Evolutionary conservation across 2,797 vertebrate genomes (phyloP).

Genomic region (Babyrousa celebensis): DNA sequence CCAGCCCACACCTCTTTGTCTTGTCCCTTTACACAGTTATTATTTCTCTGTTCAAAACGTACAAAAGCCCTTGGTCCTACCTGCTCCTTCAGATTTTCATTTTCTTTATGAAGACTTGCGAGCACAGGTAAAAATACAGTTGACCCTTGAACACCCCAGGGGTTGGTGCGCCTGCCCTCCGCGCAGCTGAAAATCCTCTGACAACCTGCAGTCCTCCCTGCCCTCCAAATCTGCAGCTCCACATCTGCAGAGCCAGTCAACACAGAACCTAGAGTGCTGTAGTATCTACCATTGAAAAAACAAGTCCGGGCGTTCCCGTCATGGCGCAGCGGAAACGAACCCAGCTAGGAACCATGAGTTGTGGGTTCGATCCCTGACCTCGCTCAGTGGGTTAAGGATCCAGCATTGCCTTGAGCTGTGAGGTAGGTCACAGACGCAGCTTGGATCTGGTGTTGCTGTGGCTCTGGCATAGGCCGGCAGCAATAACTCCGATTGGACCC

Average conservation of each 20-base stretch:
- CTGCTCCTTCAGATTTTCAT: background rate
- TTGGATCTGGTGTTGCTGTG: no score
- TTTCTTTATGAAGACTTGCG: background rate
- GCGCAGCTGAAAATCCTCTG: background rate
- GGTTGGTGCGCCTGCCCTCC: accelerated
- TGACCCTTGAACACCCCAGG: background rate
- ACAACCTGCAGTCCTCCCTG: background rate
- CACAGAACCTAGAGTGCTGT: background rate
- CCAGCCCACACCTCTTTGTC: background rate
- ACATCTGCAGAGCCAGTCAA: background rate
- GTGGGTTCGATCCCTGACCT: no score
- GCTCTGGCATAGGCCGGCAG: no score
- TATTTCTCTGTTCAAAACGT: background rate
- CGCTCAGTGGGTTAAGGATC: no score
- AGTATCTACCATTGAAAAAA: background rate
- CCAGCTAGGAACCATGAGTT: no score
- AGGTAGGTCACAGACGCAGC: no score
- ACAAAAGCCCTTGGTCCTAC: background rate
- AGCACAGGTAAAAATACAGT: background rate
- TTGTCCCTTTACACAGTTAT: background rate
- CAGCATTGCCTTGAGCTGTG: no score
- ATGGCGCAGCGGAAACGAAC: no score
- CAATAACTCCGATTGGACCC: no score
- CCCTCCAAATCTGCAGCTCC: background rate
- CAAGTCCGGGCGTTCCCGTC: no score